Evolutionary conservation across 2,113 vertebrate species (phyloP).

Genomic region (Nerophis ophidion): DNA sequence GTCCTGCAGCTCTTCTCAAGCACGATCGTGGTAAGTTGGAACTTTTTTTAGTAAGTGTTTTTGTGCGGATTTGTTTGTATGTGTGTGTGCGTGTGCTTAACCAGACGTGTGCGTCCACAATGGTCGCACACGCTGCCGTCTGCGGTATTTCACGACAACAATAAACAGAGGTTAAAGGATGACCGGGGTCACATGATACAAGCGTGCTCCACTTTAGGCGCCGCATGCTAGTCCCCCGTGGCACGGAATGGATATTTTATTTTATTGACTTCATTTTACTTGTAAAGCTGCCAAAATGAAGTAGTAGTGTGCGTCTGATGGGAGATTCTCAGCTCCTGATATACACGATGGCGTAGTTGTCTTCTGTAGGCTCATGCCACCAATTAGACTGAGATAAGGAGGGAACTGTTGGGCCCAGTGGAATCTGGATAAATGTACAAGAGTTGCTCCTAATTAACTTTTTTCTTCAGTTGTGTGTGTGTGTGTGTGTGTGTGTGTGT

Average conservation of each 20-base stretch:
- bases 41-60: background rate
- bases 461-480: constrained; percentile 38
- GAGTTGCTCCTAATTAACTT: constrained; percentile 60
- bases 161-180: constrained; percentile 31
- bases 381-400: constrained; percentile 64
- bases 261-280: background rate
- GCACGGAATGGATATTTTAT: background rate
- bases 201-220: constrained; percentile 1
- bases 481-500: constrained; percentile 13
- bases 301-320: constrained; percentile 5
- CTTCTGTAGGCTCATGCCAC: constrained; percentile 57
- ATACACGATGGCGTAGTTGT: constrained; percentile 53
- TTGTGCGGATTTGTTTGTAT: background rate
- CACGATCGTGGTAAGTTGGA: constrained; percentile 86
- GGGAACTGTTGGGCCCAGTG: constrained; percentile 51
- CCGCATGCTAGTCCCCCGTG: background rate
- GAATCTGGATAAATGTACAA: constrained; percentile 35
- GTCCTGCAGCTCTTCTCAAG: constrained; percentile 92
- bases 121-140: constrained; percentile 30
- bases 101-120: constrained; percentile 11
- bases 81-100: background rate
- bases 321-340: constrained; percentile 25
- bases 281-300: background rate
- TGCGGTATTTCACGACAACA: constrained; percentile 47
- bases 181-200: constrained; percentile 23